Conservation (phyloP, 2,888 invertebrate genomes). For the Sinelater perroti region DNA sequence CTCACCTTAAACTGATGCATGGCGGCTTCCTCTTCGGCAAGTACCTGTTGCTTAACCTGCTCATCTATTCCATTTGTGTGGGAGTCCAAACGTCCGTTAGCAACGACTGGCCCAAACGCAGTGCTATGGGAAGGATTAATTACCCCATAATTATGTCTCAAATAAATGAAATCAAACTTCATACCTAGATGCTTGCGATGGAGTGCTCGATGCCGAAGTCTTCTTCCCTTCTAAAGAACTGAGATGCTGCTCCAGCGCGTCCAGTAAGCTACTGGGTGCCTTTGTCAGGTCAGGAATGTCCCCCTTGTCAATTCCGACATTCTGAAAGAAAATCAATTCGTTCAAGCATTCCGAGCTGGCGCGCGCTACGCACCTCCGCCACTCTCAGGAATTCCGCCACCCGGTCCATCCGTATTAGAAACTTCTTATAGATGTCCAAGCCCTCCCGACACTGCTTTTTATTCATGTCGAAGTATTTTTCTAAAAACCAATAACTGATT, state of each 20-base stretch:
- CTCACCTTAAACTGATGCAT: conserved; percentile 94
- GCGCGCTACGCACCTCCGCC: conserved; percentile 69
- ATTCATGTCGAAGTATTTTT: conserved; percentile 99
- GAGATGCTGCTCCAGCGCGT: conserved; percentile 96
- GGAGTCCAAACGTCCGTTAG: conserved; percentile 57
- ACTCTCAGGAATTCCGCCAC: conserved; percentile 98
- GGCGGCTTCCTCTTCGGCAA: conserved; percentile 96
- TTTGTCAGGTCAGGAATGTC: conserved; percentile 98
- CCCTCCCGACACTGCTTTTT: conserved; percentile 98
- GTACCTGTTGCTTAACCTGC: conserved; percentile 81
- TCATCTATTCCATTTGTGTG: conserved; percentile 84
- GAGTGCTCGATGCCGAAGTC: conserved; percentile 84
- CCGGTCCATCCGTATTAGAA: conserved; percentile 97
- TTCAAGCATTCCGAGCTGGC: background rate
- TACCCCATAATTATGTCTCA: too few species aligned
- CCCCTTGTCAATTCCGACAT: conserved; percentile 97
- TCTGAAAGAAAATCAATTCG: conserved; percentile 60
- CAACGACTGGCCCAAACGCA: conserved; percentile 85
- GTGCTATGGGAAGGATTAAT: conserved; percentile 89
- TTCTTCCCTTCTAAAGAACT: conserved; percentile 93
- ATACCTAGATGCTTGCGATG: conserved; percentile 83
- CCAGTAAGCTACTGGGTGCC: conserved; percentile 95
- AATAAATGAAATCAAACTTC: background rate
- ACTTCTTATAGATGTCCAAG: conserved; percentile 97
- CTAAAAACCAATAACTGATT: conserved; percentile 60